Evolutionary conservation across 1,140 invertebrate genomes (phyloP).

Genomic region (Latrodectus geometricus): DNA sequence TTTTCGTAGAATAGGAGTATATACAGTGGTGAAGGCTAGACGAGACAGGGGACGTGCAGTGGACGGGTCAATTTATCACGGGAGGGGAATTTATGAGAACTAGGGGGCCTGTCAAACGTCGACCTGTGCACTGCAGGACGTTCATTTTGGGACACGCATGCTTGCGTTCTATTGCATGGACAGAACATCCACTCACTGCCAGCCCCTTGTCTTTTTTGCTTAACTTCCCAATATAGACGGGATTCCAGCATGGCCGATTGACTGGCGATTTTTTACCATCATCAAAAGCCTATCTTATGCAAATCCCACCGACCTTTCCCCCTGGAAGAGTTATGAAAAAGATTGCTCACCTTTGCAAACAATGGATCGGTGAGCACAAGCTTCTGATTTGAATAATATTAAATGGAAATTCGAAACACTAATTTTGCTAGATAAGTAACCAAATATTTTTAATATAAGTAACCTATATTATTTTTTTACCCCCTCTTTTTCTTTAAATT

Average conservation of each 20-base stretch:
- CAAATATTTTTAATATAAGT: too few relatives aligned
- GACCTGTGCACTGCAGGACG: constrained; percentile 58
- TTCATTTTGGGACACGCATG: constrained; percentile 56
- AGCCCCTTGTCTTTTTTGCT: constrained; percentile 51
- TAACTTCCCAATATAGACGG: constrained; percentile 56
- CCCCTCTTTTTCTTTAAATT: too few relatives aligned
- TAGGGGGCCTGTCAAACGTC: constrained; percentile 19
- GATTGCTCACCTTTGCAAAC: neutral
- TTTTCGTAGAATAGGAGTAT: constrained; percentile 60
- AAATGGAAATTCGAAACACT: neutral
- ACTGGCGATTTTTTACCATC: constrained; percentile 57
- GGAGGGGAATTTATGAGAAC: neutral
- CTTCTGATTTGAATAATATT: constrained; percentile 5
- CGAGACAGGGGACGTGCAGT: constrained; percentile 33
- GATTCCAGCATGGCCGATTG: constrained; percentile 61
- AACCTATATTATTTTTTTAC: too few relatives aligned
- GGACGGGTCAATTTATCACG: constrained; percentile 61
- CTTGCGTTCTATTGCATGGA: constrained; percentile 48
- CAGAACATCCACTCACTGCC: neutral
- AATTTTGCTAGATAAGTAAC: too few relatives aligned
- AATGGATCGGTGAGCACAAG: neutral
- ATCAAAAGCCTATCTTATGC: constrained; percentile 40
- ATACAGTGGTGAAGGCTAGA: constrained; percentile 56
- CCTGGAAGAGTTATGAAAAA: constrained; percentile 25
- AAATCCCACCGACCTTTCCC: constrained; percentile 7